Conservation (phyloP, 2,113 vertebrate species). For the Actenoides hombroni region DNA sequence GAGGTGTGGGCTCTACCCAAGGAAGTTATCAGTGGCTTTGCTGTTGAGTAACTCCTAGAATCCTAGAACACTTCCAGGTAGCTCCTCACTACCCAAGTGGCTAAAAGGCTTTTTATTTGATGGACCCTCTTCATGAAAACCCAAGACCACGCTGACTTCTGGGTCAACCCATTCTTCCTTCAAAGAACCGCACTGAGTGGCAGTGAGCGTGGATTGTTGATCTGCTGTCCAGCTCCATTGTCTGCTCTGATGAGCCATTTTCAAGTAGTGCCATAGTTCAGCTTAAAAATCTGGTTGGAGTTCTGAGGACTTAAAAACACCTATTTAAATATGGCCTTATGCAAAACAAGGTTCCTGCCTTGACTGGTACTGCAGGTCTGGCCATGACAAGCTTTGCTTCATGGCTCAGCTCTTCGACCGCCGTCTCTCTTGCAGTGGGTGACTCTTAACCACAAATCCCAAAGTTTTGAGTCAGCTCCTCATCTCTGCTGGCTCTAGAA, state of each 20-base stretch:
- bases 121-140: background rate
- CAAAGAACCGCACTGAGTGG: background rate
- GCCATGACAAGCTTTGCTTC: background rate
- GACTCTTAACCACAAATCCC: constrained; percentile 1
- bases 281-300: background rate
- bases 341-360: background rate
- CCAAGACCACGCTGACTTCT: background rate
- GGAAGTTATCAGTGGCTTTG: background rate
- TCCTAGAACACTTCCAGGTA: background rate
- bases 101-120: background rate
- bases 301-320: background rate
- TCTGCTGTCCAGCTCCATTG: background rate
- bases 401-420: background rate
- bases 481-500: background rate
- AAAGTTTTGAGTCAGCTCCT: constrained; percentile 33
- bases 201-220: no score
- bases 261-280: background rate
- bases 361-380: constrained; percentile 6
- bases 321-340: background rate
- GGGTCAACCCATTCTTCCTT: background rate
- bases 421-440: background rate
- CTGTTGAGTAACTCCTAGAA: background rate
- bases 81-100: background rate
- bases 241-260: background rate
- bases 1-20: accelerated